Conservation (phyloP, 2,797 vertebrate species). For the Balearica regulorum region DNA sequence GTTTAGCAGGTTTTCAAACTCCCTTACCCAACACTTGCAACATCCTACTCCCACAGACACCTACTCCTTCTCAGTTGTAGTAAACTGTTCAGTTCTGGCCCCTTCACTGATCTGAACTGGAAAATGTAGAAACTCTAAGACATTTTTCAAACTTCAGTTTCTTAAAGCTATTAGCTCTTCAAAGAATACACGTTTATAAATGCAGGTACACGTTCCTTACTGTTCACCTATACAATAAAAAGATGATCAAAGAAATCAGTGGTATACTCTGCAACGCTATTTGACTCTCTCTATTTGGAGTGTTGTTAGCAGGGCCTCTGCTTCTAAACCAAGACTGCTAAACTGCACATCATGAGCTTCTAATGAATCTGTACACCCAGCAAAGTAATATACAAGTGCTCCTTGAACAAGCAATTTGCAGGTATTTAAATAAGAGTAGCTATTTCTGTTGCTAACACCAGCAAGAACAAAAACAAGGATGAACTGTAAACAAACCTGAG, state of each 20-base stretch:
- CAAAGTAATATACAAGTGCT: not conserved
- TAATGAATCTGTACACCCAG: too few relatives aligned
- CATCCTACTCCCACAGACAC: not conserved
- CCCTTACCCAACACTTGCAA: not conserved
- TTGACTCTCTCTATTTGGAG: not conserved
- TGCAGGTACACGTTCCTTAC: not conserved
- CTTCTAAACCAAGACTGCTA: not conserved
- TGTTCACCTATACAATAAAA: not conserved
- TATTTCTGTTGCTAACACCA: not conserved
- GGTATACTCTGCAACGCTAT: not conserved
- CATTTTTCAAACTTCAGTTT: not conserved
- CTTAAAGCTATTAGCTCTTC: not conserved
- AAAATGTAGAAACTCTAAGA: not conserved
- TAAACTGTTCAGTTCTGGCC: not conserved
- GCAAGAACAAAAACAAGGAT: not conserved
- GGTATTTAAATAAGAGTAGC: not conserved
- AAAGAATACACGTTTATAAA: not conserved
- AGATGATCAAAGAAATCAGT: not conserved
- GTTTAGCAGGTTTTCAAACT: not conserved
- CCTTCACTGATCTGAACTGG: not conserved
- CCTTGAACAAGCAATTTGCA: not conserved
- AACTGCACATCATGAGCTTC: not conserved
- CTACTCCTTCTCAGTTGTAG: not conserved
- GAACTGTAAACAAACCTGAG: not conserved
- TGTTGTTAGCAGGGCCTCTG: not conserved